These are phyloP conservation scores for Eulemur coronatus DNA, from an alignment of 2,797 vertebrate species.

Conservation along the genomic window DNA sequence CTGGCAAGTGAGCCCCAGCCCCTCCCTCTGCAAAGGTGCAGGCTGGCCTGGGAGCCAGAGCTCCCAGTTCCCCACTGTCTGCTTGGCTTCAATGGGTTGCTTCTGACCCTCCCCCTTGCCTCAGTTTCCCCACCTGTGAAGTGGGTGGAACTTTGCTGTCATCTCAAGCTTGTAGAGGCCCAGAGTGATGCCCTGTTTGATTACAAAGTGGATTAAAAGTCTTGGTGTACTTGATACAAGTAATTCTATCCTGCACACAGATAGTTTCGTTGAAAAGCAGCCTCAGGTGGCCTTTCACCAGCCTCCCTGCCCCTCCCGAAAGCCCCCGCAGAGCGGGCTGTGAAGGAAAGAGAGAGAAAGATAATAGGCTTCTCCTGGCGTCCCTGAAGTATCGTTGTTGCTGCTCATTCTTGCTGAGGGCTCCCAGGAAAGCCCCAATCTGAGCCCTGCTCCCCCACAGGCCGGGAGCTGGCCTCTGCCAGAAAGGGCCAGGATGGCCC, in stretches of 20 bases:
- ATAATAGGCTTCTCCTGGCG: background rate
- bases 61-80: background rate
- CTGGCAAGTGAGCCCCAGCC: background rate
- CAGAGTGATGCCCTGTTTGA: slow-evolving; percentile 60
- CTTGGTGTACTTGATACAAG: slow-evolving; percentile 50
- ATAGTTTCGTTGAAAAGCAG: slow-evolving; percentile 44
- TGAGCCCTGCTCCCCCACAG: background rate
- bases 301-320: background rate
- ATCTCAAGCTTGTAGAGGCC: background rate
- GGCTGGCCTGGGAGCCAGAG: background rate
- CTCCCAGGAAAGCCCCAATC: background rate
- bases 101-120: background rate
- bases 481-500: background rate
- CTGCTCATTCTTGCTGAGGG: background rate
- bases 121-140: slow-evolving; percentile 55
- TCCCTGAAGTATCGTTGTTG: background rate
- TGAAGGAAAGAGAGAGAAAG: slow-evolving; percentile 16
- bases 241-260: slow-evolving; percentile 60
- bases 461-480: background rate
- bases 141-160: background rate
- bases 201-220: slow-evolving; percentile 70
- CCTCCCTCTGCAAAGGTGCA: background rate
- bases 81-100: background rate
- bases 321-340: background rate
- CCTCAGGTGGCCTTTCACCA: slow-evolving; percentile 43